A percentile compares a stretch with the other conserved stretches of the same genome.
Conservation (phyloP, 2,113 vertebrate genomes). For the Equus quagga region DNA sequence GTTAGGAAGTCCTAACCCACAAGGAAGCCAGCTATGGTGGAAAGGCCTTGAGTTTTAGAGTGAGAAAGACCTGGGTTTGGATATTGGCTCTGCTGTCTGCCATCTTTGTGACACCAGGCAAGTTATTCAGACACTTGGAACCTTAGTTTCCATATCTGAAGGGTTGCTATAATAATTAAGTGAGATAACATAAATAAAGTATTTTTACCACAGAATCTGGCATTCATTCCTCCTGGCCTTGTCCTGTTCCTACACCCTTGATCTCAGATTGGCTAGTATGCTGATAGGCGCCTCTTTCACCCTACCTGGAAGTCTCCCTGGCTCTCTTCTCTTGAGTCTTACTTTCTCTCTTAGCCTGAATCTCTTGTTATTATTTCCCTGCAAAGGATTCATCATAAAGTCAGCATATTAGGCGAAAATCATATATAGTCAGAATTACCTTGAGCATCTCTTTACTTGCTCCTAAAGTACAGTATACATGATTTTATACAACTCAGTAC, state of each 20-base stretch:
- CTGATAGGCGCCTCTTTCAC: too few species aligned
- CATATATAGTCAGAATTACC: neutral
- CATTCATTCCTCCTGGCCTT: neutral
- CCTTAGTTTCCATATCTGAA: neutral
- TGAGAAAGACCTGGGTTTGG: neutral
- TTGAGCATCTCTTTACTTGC: neutral
- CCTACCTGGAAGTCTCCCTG: neutral
- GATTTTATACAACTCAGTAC: neutral
- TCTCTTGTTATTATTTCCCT: neutral
- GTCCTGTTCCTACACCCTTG: neutral
- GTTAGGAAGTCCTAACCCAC: neutral
- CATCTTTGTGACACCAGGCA: neutral
- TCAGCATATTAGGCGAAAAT: neutral
- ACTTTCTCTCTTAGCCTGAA: neutral
- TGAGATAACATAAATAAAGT: neutral
- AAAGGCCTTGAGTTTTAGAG: neutral
- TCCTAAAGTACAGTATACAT: neutral
- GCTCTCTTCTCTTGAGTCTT: neutral
- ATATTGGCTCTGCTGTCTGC: neutral
- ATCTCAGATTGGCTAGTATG: neutral
- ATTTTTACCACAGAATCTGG: neutral
- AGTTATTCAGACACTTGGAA: neutral
- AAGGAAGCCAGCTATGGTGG: neutral
- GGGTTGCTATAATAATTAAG: neutral
- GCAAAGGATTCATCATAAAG: neutral